These are phyloP conservation scores for Cynaeus angustus DNA, from an alignment of 2,888 invertebrate genomes.

Conservation along the genomic window DNA sequence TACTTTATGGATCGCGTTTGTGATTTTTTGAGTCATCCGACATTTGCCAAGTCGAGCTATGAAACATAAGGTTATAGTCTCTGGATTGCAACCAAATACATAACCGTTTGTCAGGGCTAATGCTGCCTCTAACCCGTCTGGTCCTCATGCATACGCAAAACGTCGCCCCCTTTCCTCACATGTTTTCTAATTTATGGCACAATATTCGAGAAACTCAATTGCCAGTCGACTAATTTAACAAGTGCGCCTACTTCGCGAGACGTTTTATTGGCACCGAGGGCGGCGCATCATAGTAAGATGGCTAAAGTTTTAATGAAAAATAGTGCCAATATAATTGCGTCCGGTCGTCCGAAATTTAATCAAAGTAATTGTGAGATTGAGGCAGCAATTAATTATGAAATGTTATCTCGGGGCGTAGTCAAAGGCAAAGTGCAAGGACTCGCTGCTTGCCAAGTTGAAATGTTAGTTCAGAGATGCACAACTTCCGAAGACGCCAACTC, in stretches of 20 bases:
- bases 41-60: constrained; percentile 66
- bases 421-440: constrained; percentile 34
- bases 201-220: constrained; percentile 62
- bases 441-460: constrained; percentile 40
- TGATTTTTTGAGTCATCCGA: constrained; percentile 41
- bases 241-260: constrained; percentile 64
- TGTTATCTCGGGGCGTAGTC: constrained; percentile 41
- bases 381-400: constrained; percentile 41
- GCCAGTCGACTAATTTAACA: constrained; percentile 61
- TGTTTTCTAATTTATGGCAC: constrained; percentile 63
- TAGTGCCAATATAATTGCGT: constrained; percentile 43
- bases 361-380: constrained; percentile 26
- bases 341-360: constrained; percentile 35
- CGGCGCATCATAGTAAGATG: no score
- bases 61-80: constrained; percentile 70
- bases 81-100: constrained; percentile 73
- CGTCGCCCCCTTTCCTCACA: constrained; percentile 48
- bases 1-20: constrained; percentile 36
- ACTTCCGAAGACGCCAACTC: constrained; percentile 69
- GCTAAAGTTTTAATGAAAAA: no score
- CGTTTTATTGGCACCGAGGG: constrained; percentile 65
- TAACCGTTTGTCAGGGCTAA: constrained; percentile 72
- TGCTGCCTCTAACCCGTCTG: constrained; percentile 58
- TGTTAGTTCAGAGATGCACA: constrained; percentile 51
- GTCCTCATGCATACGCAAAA: constrained; percentile 62